Conservation (phyloP, 2,113 vertebrate genomes). For the Pogonocichla stellata region DNA sequence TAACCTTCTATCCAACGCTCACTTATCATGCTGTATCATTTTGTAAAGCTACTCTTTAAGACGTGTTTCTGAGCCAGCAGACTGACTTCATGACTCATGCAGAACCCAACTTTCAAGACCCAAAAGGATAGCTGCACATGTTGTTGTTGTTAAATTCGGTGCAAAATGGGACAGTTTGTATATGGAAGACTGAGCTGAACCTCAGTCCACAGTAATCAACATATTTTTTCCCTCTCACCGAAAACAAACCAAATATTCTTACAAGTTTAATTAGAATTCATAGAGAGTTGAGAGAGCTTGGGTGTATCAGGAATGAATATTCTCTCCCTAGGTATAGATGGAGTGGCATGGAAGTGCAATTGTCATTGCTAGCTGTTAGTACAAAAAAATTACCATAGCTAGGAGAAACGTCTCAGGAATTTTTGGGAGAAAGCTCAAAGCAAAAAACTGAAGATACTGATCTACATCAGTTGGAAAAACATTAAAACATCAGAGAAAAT, state of each 20-base stretch:
- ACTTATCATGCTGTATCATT: not conserved
- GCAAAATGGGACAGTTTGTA: not conserved
- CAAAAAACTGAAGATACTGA: not conserved
- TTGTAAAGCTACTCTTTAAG: not conserved
- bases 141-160: not conserved
- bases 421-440: not conserved
- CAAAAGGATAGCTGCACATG: not conserved
- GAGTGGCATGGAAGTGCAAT: fast-evolving
- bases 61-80: not conserved
- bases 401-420: not conserved
- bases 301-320: not conserved
- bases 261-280: not conserved
- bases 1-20: not conserved
- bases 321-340: not conserved
- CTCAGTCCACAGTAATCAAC: not conserved
- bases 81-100: not conserved
- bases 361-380: not conserved
- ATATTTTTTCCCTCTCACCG: not conserved
- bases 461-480: not conserved
- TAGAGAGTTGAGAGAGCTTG: not conserved
- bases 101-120: not conserved
- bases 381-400: not conserved
- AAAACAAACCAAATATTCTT: not conserved
- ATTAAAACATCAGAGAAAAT: not conserved
- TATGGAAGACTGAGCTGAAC: not conserved